Evolutionary conservation across 2,888 invertebrate species (phyloP).

Genomic region (Mesorhabditis sp.): DNA sequence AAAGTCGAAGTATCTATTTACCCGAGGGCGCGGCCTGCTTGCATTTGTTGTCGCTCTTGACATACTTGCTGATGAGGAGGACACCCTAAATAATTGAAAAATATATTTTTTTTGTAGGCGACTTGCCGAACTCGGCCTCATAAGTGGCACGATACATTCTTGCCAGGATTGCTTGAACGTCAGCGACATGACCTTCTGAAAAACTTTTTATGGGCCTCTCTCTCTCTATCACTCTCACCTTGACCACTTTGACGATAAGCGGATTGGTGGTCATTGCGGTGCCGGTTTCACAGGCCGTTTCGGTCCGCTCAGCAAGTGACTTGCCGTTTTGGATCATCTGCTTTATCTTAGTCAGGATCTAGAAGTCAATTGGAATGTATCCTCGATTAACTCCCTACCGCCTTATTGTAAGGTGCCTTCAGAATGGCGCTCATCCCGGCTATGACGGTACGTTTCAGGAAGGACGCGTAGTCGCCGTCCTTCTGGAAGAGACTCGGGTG

Average conservation of each 20-base stretch:
- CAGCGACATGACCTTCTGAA: slow-evolving; percentile 1
- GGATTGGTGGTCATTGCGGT: not conserved
- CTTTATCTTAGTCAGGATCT: not conserved
- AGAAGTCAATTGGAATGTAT: not conserved
- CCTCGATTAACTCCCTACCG: too few species aligned
- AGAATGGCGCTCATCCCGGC: too few species aligned
- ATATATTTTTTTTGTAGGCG: too few species aligned
- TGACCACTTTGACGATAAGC: not conserved
- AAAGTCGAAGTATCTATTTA: too few species aligned
- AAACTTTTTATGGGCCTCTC: too few species aligned
- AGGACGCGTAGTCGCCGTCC: too few species aligned
- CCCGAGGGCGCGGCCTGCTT: not conserved
- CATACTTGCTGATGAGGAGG: not conserved
- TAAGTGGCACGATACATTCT: not conserved
- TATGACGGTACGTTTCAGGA: too few species aligned
- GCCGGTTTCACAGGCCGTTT: not conserved
- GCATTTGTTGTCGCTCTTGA: not conserved
- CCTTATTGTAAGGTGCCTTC: too few species aligned
- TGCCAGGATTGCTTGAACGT: not conserved
- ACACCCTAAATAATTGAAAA: not conserved
- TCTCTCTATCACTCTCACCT: not conserved
- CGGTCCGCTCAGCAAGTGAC: not conserved
- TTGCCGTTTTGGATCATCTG: not conserved
- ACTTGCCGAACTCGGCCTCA: not conserved
- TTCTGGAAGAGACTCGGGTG: too few species aligned